Evolutionary conservation across 1,140 invertebrate species (phyloP), one percentile per base, ranked within the genome.

Genomic region (Magallana ariakensis): DNA sequence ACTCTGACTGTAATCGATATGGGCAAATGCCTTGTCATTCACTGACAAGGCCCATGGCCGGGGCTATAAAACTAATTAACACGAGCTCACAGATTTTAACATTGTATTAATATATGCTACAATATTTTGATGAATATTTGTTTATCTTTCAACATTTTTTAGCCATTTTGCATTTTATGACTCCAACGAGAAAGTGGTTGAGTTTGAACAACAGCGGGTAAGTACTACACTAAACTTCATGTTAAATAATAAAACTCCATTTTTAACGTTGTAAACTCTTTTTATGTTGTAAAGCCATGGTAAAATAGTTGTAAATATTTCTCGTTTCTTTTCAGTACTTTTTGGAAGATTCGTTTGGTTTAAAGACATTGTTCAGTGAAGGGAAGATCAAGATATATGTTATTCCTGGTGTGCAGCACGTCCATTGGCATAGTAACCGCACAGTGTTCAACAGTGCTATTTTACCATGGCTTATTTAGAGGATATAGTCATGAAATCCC

Each of bases 81-180:
- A n/a, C n/a, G n/a, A n/a, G n/a, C n/a, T n/a, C n/a, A n/a, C n/a
- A n/a, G n/a, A n/a, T n/a, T n/a, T n/a, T n/a, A n/a, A n/a, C n/a
- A n/a, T 60, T 16, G 58, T 13, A 16, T 16, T 60, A n/a, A 60
- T 2, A 11, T 60, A 60, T 11, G 11, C 13, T 60, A 60, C 11
- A n/a, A 16, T 13, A 7, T 16, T 13, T 16, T 16, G n/a, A 60
- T 5, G 0, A n/a, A n/a, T n/a, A n/a, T 16, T 60, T 60, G 58
- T 2, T 46, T 46, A 46, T 46, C 33, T 66, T 22, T 66, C 5
- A n/a, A 62, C 15, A 15, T 26, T 75, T 75, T 75, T 2, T 26
- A 75, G 66, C 15, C 66, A 75, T 75, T 75, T 75, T 75, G 66
- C 66, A 26, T 75, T 75, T 75, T 75, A 75, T 26, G 22, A 75